A percentile compares a stretch with the other conserved stretches of the same genome.
Conservation (phyloP, 92 coral and sea anemone genomes). For the Plumapathes pennacea region DNA sequence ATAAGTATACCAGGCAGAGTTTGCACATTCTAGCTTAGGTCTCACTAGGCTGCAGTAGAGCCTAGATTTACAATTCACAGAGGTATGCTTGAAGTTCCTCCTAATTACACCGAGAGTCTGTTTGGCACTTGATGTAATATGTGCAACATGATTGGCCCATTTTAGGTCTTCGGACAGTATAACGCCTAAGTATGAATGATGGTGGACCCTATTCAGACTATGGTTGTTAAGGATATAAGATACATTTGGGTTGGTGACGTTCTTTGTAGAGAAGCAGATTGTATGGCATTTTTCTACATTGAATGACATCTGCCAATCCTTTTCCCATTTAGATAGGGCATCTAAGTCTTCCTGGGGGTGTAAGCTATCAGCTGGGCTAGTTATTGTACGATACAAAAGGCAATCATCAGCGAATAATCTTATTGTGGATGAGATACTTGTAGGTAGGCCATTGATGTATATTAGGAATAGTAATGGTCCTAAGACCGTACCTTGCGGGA, state of each 20-base stretch:
- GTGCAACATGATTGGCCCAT: slow-evolving; percentile 40
- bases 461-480: too few species aligned
- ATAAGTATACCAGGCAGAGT: slow-evolving; percentile 49
- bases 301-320: slow-evolving; percentile 14
- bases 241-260: not conserved
- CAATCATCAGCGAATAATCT: slow-evolving; percentile 1
- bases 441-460: too few species aligned
- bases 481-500: too few species aligned
- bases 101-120: slow-evolving; percentile 46
- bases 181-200: slow-evolving; percentile 29
- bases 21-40: slow-evolving; percentile 46
- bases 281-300: slow-evolving; percentile 12
- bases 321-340: slow-evolving; percentile 12
- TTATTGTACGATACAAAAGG: slow-evolving; percentile 14
- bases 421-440: not conserved
- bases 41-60: slow-evolving; percentile 51
- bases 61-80: too few species aligned
- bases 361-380: slow-evolving; percentile 10
- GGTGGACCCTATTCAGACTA: slow-evolving; percentile 28
- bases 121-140: slow-evolving; percentile 30
- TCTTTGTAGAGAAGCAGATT: slow-evolving; percentile 6
- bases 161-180: too few species aligned
- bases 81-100: slow-evolving; percentile 33
- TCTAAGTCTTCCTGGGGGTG: slow-evolving; percentile 2
- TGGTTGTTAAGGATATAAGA: slow-evolving; percentile 30